A percentile compares a stretch with the other conserved stretches of the same genome.
Conservation (phyloP, 2,888 invertebrate genomes). For the Taenaris catops region DNA sequence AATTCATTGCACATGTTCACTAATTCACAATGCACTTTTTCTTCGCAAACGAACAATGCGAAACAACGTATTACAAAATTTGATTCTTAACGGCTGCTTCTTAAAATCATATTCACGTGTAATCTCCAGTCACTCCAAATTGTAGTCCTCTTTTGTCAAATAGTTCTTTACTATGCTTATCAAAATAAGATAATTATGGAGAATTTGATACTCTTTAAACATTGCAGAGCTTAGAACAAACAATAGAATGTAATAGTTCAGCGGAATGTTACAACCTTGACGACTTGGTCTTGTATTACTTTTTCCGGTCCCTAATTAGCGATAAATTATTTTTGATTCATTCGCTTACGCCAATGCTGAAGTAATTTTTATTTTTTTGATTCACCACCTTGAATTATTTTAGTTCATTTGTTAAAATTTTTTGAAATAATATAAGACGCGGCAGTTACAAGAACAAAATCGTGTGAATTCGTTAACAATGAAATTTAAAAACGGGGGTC, state of each 20-base stretch:
- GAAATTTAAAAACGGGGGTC: conserved; percentile 73
- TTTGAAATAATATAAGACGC: conserved; percentile 46
- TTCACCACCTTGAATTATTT: neutral
- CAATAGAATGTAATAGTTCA: conserved; percentile 39
- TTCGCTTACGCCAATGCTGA: conserved; percentile 14
- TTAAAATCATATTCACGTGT: conserved; percentile 41
- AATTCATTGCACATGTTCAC: conserved; percentile 33
- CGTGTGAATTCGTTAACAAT: conserved; percentile 79
- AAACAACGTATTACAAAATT: conserved; percentile 23
- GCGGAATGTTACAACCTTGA: conserved; percentile 59
- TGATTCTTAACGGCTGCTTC: conserved; percentile 41
- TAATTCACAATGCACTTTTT: conserved; percentile 28
- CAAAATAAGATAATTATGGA: conserved; percentile 67
- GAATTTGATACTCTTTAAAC: conserved; percentile 64
- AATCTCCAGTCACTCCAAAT: conserved; percentile 47
- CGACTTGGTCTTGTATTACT: conserved; percentile 29
- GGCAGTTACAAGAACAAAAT: conserved; percentile 51
- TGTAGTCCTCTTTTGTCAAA: conserved; percentile 54
- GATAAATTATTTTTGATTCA: conserved; percentile 2
- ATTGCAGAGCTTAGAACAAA: conserved; percentile 65
- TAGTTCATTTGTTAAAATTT: conserved; percentile 9
- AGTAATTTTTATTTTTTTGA: conserved; percentile 2
- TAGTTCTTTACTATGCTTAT: conserved; percentile 44
- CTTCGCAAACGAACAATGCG: conserved; percentile 10
- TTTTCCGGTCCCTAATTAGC: conserved; percentile 6